These are phyloP conservation scores for Augiades crinisus DNA, from an alignment of 2,888 invertebrate species.

Conservation along the genomic window DNA sequence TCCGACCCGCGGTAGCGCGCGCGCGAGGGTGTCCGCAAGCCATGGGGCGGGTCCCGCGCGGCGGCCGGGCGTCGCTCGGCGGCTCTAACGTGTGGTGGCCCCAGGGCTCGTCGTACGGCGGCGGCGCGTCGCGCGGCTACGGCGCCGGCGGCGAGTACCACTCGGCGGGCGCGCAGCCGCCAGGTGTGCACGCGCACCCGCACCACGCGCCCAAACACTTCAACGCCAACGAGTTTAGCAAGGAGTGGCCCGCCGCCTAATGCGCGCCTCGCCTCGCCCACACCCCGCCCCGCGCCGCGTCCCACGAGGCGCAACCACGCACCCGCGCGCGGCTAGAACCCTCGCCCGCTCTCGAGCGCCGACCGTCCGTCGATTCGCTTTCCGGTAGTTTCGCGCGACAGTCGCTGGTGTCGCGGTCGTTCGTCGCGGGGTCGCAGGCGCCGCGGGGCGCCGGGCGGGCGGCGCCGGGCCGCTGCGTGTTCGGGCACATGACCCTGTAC, in stretches of 20 bases:
- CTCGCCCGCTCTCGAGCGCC: background rate
- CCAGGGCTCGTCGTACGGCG: constrained; percentile 79
- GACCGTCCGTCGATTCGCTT: background rate
- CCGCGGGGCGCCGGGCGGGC: background rate
- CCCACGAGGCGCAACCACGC: constrained; percentile 22
- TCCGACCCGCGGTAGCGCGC: no score
- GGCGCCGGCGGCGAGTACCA: constrained; percentile 70
- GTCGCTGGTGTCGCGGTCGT: background rate
- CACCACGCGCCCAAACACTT: constrained; percentile 81
- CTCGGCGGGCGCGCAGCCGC: constrained; percentile 66
- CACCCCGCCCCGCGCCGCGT: constrained; percentile 25
- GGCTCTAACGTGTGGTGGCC: constrained; percentile 34
- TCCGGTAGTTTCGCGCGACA: background rate
- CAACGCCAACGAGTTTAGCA: constrained; percentile 67
- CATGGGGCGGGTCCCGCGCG: constrained; percentile 21
- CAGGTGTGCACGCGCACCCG: constrained; percentile 77
- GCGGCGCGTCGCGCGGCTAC: constrained; percentile 68
- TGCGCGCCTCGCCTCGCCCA: constrained; percentile 29
- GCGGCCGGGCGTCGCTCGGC: no score
- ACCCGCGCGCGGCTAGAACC: no score
- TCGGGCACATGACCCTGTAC: constrained; percentile 8
- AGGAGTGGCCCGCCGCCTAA: constrained; percentile 78
- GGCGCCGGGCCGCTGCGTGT: background rate
- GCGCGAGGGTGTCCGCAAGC: no score
- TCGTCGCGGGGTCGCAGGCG: background rate